Conservation (phyloP, 2,888 invertebrate species). For the Leptopilina syphax region DNA sequence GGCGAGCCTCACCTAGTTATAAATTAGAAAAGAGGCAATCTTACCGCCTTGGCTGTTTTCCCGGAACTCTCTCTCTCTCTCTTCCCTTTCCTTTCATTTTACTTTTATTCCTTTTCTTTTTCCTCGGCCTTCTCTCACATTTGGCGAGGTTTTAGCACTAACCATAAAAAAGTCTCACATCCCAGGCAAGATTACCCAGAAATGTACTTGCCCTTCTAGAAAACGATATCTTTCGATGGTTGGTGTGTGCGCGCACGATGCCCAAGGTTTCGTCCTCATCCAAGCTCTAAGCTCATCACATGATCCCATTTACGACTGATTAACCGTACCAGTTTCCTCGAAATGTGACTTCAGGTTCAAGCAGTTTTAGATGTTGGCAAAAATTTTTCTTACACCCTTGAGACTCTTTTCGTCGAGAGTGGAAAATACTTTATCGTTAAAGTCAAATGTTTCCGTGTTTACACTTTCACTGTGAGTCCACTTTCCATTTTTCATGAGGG, state of each 20-base stretch:
- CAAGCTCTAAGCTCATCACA: conserved; percentile 44
- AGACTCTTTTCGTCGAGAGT: conserved; percentile 27
- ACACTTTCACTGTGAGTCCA: conserved; percentile 4
- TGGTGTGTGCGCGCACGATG: not conserved
- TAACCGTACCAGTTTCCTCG: conserved; percentile 45
- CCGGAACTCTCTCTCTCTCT: conserved; percentile 51
- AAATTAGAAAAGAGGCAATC: conserved; percentile 76
- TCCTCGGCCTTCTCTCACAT: conserved; percentile 21
- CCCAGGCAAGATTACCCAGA: conserved; percentile 60
- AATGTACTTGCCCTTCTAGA: conserved; percentile 54
- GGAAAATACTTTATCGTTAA: not conserved
- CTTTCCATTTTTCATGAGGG: not conserved
- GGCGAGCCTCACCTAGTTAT: conserved; percentile 74
- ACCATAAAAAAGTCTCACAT: conserved; percentile 63
- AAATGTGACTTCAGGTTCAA: conserved; percentile 2
- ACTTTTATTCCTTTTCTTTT: conserved; percentile 26
- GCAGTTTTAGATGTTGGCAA: conserved; percentile 21
- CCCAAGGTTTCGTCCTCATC: conserved; percentile 41
- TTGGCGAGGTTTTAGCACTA: conserved; percentile 58
- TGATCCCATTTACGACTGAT: conserved; percentile 63
- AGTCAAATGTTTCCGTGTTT: not conserved
- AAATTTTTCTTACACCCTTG: conserved; percentile 43
- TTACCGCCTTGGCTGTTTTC: conserved; percentile 66
- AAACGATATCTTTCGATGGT: conserved; percentile 49
- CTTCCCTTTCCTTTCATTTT: conserved; percentile 34